These are phyloP conservation scores for Oxyscelio sp. DNA, from an alignment of 2,888 invertebrate species.

Conservation along the genomic window DNA sequence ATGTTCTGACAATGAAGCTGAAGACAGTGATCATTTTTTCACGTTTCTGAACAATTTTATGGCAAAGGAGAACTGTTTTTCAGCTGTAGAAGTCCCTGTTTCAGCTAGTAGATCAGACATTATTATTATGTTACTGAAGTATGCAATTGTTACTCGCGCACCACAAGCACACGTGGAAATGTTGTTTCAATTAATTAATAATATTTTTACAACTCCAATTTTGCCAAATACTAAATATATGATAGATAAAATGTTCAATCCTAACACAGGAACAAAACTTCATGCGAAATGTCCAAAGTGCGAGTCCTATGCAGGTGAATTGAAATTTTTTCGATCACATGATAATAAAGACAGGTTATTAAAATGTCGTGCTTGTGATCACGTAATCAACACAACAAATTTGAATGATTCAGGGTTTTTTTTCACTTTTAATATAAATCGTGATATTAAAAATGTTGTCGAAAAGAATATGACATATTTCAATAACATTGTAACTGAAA, in stretches of 20 bases:
- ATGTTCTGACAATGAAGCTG: too few relatives aligned
- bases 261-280: background rate
- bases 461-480: too few relatives aligned
- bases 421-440: too few relatives aligned
- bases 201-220: background rate
- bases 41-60: too few relatives aligned
- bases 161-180: background rate
- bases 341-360: background rate
- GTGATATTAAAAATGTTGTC: too few relatives aligned
- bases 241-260: background rate
- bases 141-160: background rate
- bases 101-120: background rate
- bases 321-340: background rate
- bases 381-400: background rate
- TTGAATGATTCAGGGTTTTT: background rate
- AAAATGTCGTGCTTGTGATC: background rate
- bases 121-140: background rate
- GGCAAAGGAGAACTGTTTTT: background rate
- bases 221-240: background rate
- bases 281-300: background rate
- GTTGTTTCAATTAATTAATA: background rate
- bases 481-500: too few relatives aligned
- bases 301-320: background rate
- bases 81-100: background rate
- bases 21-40: too few relatives aligned